Percentiles rank a stretch among this genome's conserved stretches.
These are phyloP conservation scores for Alfaro cultratus DNA, from an alignment of 2,797 vertebrate species.

Conservation along the genomic window DNA sequence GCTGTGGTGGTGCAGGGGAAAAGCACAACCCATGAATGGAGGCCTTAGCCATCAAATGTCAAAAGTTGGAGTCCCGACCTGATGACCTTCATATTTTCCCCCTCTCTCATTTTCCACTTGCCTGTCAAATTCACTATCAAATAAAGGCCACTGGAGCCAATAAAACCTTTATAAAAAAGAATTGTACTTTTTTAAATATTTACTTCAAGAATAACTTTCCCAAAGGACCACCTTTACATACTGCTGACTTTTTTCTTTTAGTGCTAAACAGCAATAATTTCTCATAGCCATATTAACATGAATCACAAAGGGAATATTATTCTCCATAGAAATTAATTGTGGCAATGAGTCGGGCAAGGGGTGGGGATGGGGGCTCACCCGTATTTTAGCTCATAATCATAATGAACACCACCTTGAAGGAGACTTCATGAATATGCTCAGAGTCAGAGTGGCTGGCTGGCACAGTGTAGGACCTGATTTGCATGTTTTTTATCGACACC, in stretches of 20 bases:
- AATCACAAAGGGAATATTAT: slow-evolving; percentile 55
- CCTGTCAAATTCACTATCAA: no score
- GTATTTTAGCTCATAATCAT: slow-evolving; percentile 67
- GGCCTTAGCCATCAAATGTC: no score
- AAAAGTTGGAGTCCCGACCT: no score
- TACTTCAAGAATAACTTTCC: slow-evolving; percentile 23
- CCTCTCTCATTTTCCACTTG: no score
- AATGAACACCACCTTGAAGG: slow-evolving; percentile 53
- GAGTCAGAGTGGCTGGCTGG: slow-evolving; percentile 66
- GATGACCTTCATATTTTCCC: no score
- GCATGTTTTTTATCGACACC: slow-evolving; percentile 72
- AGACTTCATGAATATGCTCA: slow-evolving; percentile 56
- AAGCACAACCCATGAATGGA: no score
- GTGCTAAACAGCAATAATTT: slow-evolving; percentile 47
- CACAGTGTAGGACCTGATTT: slow-evolving; percentile 68
- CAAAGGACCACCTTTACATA: slow-evolving; percentile 34
- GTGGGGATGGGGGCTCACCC: slow-evolving; percentile 9
- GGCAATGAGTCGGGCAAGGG: slow-evolving; percentile 9
- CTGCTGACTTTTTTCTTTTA: background rate
- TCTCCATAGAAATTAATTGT: slow-evolving; percentile 55
- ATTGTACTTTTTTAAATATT: background rate
- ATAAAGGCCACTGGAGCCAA: no score
- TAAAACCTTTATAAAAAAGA: no score
- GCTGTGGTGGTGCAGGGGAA: no score
- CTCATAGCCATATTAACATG: slow-evolving; percentile 57